These are phyloP conservation scores for Narcine bancroftii DNA, from an alignment of 2,113 vertebrate genomes.

Conservation along the genomic window DNA sequence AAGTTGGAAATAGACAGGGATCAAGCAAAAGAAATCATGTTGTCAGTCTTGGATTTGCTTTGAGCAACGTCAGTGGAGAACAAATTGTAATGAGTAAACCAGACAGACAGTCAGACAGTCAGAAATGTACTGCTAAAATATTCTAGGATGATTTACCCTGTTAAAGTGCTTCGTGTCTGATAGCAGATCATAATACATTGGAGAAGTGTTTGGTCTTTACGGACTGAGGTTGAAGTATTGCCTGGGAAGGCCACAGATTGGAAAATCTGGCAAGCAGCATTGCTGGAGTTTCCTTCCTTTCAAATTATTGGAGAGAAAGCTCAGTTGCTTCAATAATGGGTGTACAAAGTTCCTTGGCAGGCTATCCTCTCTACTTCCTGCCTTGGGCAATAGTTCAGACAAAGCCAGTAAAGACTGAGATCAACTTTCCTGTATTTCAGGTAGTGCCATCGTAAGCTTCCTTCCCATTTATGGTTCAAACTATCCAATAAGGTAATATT, in stretches of 20 bases:
- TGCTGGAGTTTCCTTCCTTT: constrained; percentile 15
- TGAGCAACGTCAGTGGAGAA: not conserved
- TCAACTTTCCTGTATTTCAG: not conserved
- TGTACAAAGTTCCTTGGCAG: not conserved
- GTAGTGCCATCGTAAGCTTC: not conserved
- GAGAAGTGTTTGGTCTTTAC: not conserved
- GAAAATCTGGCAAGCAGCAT: not conserved
- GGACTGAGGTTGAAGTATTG: not conserved
- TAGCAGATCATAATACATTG: not conserved
- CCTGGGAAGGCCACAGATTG: not conserved
- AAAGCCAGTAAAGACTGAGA: not conserved
- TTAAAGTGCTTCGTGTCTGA: not conserved
- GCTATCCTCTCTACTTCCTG: not conserved
- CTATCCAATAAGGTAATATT: no score
- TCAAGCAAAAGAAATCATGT: not conserved
- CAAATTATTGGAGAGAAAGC: not conserved
- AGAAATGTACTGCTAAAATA: not conserved
- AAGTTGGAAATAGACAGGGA: not conserved
- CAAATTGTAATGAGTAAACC: not conserved
- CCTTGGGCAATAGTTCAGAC: not conserved
- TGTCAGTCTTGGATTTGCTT: not conserved
- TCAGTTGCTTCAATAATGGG: not conserved
- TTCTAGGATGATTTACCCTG: not conserved
- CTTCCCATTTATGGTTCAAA: not conserved
- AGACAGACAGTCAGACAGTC: not conserved